Evolutionary conservation across 2,113 vertebrate genomes (phyloP), one percentile per base, ranked within the genome.

Genomic region (Canis aureus): DNA sequence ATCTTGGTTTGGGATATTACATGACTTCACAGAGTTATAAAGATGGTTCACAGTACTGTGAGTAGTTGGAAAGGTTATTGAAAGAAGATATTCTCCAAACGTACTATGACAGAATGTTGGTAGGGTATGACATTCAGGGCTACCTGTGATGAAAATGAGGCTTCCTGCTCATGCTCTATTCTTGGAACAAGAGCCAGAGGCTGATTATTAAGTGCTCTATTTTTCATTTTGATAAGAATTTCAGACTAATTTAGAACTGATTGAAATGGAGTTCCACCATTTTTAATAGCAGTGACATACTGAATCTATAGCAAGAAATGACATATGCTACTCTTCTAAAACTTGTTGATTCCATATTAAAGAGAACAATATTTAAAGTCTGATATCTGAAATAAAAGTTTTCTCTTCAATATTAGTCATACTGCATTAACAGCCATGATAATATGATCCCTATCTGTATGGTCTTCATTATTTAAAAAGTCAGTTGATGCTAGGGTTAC

Each of bases 151-250:
- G n/a, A 89, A 79, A 76, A 74, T 2, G 16, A 22, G 4, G 38
- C 23, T 69, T 79, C 5, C 13, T 67, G 8, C 5, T 55, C 12
- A 64, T 19, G 12, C 10, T 53, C 35, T 71, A n/a, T 82, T 94
- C 35, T 79, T 66, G 73, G 22, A 10, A 94, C 53, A 10, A 93
- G 23, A 83, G 15, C 23, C 4, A 82, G 32, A 29, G 35, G 32
- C 35, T 69, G 38, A 90, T 22, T 62, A 23, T 43, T 89, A 71
- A 69, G 13, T 13, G 20, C 17, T 78, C 9, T 84, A 11, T 74
- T 67, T 93, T 78, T 17, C 38, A 74, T 57, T 94, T 96, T 59
- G 88, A 8, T 38, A 93, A 81, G 83, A 91, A 66, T 35, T 84
- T 92, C 53, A 79, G 60, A 82, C 43, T 59, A 92, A 91, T 66